Conservation (phyloP, 2,888 invertebrate genomes). For the Camponotus fellah region DNA sequence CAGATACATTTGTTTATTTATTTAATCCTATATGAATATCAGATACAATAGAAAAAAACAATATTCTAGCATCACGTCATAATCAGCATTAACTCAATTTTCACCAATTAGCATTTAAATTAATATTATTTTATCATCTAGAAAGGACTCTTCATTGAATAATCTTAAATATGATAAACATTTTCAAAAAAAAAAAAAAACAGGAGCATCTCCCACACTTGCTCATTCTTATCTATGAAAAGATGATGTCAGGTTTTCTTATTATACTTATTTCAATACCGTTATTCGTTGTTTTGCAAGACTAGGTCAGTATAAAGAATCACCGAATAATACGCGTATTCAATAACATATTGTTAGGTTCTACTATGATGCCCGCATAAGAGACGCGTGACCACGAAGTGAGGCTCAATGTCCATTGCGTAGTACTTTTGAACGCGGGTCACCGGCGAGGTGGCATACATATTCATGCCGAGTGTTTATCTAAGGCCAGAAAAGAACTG, state of each 20-base stretch:
- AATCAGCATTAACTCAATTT: neutral
- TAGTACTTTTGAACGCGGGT: conserved; percentile 58
- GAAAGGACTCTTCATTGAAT: neutral
- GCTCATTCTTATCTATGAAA: neutral
- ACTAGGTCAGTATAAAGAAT: neutral
- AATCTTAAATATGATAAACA: neutral
- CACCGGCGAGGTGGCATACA: conserved; percentile 69
- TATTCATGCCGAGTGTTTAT: conserved; percentile 76
- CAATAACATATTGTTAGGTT: conserved; percentile 37
- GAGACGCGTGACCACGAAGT: conserved; percentile 6
- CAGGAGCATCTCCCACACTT: neutral
- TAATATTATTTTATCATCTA: neutral
- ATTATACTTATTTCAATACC: neutral
- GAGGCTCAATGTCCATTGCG: conserved; percentile 29
- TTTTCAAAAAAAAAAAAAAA: too few species aligned
- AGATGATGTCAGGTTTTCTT: conserved; percentile 16
- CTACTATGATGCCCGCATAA: neutral
- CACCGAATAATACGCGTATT: conserved; percentile 42
- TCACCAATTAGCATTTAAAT: neutral
- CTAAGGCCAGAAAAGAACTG: conserved; percentile 77
- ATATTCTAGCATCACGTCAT: neutral
- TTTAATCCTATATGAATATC: neutral
- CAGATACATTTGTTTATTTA: neutral
- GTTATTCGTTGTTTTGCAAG: conserved; percentile 22
- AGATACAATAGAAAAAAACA: neutral